Evolutionary conservation across 2,113 vertebrate species (phyloP).

Genomic region (Triplophysa rosa): DNA sequence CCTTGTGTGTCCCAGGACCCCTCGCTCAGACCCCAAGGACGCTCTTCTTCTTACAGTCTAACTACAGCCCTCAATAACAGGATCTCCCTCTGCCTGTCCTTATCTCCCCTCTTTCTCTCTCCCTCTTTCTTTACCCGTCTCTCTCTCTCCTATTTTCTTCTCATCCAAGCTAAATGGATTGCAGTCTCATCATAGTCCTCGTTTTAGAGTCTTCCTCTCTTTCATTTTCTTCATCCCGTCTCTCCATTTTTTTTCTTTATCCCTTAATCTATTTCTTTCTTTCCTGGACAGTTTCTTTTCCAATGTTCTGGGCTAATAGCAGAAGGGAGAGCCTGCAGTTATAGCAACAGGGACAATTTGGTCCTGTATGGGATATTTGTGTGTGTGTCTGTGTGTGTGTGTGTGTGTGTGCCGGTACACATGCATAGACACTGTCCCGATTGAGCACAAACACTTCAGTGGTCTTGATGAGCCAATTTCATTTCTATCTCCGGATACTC

Average conservation of each 20-base stretch:
- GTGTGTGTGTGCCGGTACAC: conserved; percentile 40
- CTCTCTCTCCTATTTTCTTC: conserved; percentile 31
- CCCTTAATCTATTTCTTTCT: conserved; percentile 59
- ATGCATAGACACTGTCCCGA: conserved; percentile 38
- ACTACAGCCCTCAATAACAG: conserved; percentile 10
- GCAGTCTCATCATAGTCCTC: conserved; percentile 49
- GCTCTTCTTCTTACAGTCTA: not conserved
- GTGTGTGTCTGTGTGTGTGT: conserved; percentile 38
- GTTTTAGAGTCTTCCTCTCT: conserved; percentile 46
- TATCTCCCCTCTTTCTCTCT: not conserved
- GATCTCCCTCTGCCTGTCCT: conserved; percentile 1
- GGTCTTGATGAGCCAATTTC: conserved; percentile 77
- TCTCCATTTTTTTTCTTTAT: conserved; percentile 43
- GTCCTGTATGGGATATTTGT: conserved; percentile 59
- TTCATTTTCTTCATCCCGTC: conserved; percentile 54
- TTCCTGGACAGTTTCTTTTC: conserved; percentile 69
- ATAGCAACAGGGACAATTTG: conserved; percentile 71
- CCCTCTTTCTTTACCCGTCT: conserved; percentile 38
- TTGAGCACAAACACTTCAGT: conserved; percentile 51
- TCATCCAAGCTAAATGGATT: conserved; percentile 51
- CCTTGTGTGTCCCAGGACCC: conserved; percentile 28
- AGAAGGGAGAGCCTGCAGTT: conserved; percentile 60
- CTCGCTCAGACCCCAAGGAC: conserved; percentile 4
- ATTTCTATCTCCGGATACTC: conserved; percentile 74
- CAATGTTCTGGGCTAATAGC: conserved; percentile 73